Conservation (phyloP, 2,113 vertebrate genomes). For the Dasyprocta punctata region DNA sequence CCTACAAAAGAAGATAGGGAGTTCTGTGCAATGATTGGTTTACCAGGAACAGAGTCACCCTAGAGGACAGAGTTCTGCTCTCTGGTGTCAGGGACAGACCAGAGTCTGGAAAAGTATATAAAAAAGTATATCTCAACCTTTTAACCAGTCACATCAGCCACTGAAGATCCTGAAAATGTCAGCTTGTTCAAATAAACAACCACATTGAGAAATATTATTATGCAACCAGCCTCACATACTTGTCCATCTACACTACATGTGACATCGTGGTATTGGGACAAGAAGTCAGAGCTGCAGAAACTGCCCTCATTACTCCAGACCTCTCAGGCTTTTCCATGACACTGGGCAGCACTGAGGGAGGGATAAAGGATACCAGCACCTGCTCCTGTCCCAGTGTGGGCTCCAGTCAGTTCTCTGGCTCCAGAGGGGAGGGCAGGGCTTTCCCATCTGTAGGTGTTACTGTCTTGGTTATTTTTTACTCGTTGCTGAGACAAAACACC, state of each 20-base stretch:
- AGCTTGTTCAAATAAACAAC: slow-evolving; percentile 41
- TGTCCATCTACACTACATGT: neutral
- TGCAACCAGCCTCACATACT: neutral
- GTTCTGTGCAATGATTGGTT: neutral
- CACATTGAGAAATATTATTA: neutral
- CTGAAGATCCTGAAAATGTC: neutral
- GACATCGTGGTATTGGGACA: neutral
- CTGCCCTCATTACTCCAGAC: neutral
- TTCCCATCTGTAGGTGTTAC: neutral
- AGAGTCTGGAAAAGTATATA: neutral
- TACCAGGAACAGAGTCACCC: neutral
- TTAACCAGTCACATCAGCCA: neutral
- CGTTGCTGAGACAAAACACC: too few relatives aligned
- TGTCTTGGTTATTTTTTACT: too few relatives aligned
- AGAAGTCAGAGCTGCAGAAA: slow-evolving; percentile 35
- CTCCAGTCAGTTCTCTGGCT: neutral
- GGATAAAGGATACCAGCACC: neutral
- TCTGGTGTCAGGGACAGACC: neutral
- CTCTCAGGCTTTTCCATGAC: neutral
- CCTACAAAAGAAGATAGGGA: neutral
- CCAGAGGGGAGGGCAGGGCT: neutral
- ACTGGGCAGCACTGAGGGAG: neutral
- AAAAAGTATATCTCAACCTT: neutral
- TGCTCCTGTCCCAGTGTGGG: neutral
- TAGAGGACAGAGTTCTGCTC: neutral